Base-by-base conservation (phyloP, 2,797 vertebrate genomes). In the Alauda arvensis region DNA sequence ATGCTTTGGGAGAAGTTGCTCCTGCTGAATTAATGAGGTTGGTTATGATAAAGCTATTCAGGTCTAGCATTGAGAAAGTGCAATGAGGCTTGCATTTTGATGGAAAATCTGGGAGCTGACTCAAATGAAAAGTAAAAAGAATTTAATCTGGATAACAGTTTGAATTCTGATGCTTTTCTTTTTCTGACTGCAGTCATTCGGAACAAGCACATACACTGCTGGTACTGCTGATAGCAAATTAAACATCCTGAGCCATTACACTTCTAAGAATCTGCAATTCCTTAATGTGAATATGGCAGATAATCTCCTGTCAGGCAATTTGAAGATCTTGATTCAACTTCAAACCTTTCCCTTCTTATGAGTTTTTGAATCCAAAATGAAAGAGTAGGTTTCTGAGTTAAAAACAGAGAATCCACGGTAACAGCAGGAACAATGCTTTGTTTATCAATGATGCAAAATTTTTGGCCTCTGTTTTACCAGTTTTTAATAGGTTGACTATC, bases 11-110 rank as follows among this genome's bases (percentile, higher is more conserved):
- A 66, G 10, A 90, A 72, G 51, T 43, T 39, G 20, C 23, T 86
- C 77, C n/a, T 87, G 51, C 28, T 75, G 90, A 91, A 92, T 93
- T 91, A 88, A 92, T 90, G 87, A 80, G 21, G 29, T 33, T 80
- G 53, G 28, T 88, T 93, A 67, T 60, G 80, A 92, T 76, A 91
- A 94, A 94, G 75, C 69, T 83, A 57, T 67, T 91, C 60, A n/a
- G 49, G 46, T 62, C 55, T 37, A 78, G 61, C 34, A 83, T 1
- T 61, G n/a, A 88, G 62, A 52, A 88, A 89, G 49, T 3, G 10
- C 68, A 88, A 29, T 6, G 31, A 65, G 69, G 75, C 61, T 79
- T 87, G 25, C 31, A 70, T 91, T 89, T 90, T 80, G 61, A 92
- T 85, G 74, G 62, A 77, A 77, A 85, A 93, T 79, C 57, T 88